A percentile compares a stretch with the other conserved stretches of the same genome.
These are phyloP conservation scores for Latrodectus elegans DNA, from an alignment of 2,888 invertebrate species.

Conservation along the genomic window DNA sequence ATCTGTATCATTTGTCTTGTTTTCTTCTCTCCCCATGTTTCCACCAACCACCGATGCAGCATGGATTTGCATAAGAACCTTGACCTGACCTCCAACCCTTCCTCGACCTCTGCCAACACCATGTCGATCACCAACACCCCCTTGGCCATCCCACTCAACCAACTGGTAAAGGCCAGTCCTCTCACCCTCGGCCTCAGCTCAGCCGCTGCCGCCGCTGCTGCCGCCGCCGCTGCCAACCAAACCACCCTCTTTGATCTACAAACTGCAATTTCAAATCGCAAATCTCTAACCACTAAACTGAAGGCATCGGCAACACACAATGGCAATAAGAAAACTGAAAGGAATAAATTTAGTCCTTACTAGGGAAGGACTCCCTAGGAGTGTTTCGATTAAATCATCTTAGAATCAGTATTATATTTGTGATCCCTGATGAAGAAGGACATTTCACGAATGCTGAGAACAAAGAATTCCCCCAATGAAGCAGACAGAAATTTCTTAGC, in stretches of 20 bases:
- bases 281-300: constrained; percentile 65
- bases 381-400: constrained; percentile 23
- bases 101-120: constrained; percentile 70
- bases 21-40: constrained; percentile 68
- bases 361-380: constrained; percentile 45
- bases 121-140: constrained; percentile 69
- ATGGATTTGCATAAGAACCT: constrained; percentile 93
- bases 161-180: constrained; percentile 68
- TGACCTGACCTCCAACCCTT: constrained; percentile 71
- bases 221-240: constrained; percentile 61
- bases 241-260: constrained; percentile 61
- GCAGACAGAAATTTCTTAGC: not conserved
- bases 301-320: constrained; percentile 58
- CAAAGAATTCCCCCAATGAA: not conserved
- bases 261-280: constrained; percentile 57
- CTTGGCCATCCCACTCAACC: constrained; percentile 69
- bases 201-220: constrained; percentile 60
- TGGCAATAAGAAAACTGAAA: constrained; percentile 64
- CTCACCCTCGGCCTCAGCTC: constrained; percentile 67
- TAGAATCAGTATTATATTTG: constrained; percentile 59
- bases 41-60: constrained; percentile 78
- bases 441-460: not conserved
- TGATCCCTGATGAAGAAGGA: constrained; percentile 23
- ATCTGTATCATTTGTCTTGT: constrained; percentile 69
- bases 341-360: constrained; percentile 64